These are phyloP conservation scores for Premnoplex brunnescens DNA, from an alignment of 2,797 vertebrate species.

Conservation along the genomic window DNA sequence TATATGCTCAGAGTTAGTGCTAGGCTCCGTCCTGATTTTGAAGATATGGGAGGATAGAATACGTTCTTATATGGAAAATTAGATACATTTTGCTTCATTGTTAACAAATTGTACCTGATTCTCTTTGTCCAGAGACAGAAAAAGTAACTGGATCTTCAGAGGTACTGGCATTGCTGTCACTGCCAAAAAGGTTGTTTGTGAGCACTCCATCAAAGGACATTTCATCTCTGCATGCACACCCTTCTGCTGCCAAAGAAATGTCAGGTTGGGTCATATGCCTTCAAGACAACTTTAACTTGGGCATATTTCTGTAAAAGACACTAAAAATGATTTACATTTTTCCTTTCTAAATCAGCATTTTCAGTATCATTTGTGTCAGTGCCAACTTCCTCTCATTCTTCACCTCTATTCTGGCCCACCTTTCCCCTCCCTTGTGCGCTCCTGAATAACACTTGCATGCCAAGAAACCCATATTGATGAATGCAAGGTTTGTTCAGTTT, in stretches of 20 bases:
- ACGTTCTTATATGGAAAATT: not conserved
- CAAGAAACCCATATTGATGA: conserved; percentile 17
- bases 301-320: conserved; percentile 43
- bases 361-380: conserved; percentile 18
- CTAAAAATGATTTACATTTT: conserved; percentile 11
- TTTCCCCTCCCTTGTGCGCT: not conserved
- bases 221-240: conserved; percentile 41
- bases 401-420: not conserved
- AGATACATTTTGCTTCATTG: not conserved
- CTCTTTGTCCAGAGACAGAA: conserved; percentile 17
- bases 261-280: conserved; percentile 24
- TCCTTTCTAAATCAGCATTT: conserved; percentile 59
- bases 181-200: conserved; percentile 21
- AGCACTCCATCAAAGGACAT: not conserved
- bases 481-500: conserved; percentile 25
- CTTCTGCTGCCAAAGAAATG: conserved; percentile 51
- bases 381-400: conserved; percentile 37
- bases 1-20: not conserved
- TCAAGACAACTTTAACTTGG: conserved; percentile 39
- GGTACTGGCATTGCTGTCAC: not conserved
- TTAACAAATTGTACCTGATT: not conserved
- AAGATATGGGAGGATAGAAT: not conserved
- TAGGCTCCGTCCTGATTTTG: not conserved
- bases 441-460: not conserved
- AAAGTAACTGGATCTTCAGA: conserved; percentile 16